phyloP scores from a whole-genome alignment of 2,797 vertebrate genomes.

The Lepilemur ruficaudatus region DNA sequence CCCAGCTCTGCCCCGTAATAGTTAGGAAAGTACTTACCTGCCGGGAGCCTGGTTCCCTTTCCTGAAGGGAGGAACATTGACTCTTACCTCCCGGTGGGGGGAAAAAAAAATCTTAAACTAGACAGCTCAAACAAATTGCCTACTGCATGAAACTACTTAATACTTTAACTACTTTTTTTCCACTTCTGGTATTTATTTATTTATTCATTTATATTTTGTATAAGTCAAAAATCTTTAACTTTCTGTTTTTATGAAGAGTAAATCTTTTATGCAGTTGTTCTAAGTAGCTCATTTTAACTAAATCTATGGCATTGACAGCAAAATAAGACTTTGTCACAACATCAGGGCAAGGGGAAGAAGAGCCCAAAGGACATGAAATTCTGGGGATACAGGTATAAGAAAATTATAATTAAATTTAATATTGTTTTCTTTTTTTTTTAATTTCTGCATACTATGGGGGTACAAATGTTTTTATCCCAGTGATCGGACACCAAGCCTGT shows the following conservation, averaged over 20 bases:
- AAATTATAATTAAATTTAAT: neutral
- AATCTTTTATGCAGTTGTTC: neutral
- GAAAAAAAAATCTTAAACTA: neutral
- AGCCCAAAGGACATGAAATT: neutral
- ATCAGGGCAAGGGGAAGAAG: constrained; percentile 32
- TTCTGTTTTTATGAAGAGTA: neutral
- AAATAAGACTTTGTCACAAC: neutral
- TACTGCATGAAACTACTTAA: neutral
- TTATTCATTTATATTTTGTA: too few relatives aligned
- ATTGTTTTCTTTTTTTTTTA: neutral
- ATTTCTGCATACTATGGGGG: too few relatives aligned
- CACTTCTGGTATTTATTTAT: too few relatives aligned
- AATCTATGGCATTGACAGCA: neutral
- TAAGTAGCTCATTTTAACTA: neutral
- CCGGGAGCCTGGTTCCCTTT: neutral
- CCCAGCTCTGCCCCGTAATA: neutral
- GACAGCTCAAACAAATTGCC: neutral
- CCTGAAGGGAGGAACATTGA: neutral
- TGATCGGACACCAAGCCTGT: neutral
- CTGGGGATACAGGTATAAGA: neutral
- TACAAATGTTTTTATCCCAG: too few relatives aligned
- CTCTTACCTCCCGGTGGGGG: neutral
- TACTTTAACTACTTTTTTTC: neutral
- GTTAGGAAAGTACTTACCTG: neutral
- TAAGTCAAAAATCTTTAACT: neutral